Base-by-base conservation (phyloP, 2,113 vertebrate species). In the Erinaceus europaeus region DNA sequence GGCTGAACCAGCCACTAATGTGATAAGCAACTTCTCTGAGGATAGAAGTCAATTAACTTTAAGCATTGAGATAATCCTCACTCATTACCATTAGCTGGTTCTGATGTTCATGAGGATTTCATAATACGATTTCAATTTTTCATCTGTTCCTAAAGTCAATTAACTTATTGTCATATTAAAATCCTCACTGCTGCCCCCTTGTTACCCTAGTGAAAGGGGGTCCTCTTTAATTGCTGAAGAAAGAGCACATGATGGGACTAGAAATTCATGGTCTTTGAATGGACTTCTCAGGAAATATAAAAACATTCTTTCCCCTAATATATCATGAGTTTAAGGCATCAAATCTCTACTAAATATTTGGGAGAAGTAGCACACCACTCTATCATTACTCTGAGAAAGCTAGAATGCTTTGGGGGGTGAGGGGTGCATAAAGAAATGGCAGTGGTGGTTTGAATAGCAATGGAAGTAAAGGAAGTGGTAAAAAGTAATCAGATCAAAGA, bases 41-140 rank as follows among this genome's bases (percentile, higher is more conserved):
- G 44, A 89, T 53, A 92, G 61, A 93, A 67, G 65, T 79, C 91
- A 91, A 79, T 90, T 82, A 89, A 71, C 64, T 90, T 81, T 85
- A 89, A 86, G 78, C 12, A 91, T 0, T 69, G 38, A 52, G n/a
- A 88, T 84, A 84, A 83, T 52, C 50, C 87, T 80, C 48, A 90
- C 42, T 82, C 59, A 83, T 86, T 88, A 88, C 6, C 64, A 90
- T 20, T 76, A 73, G 34, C 25, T 61, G 17, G 21, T 87, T 73
- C 32, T 82, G 88, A 85, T 64, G 34, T 74, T 73, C 68, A 88
- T 50, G 52, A 85, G 83, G 29, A 4, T 83, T 86, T 93, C 76
- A 38, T 68, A 71, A 85, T 74, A 91, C 72, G 62, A 90, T 61
- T 83, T 90, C 34, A 85, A 91, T 65, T 88, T 92, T 53, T 91